phyloP scores from a whole-genome alignment of 2,888 invertebrate genomes.

The Tortrix viridana region DNA sequence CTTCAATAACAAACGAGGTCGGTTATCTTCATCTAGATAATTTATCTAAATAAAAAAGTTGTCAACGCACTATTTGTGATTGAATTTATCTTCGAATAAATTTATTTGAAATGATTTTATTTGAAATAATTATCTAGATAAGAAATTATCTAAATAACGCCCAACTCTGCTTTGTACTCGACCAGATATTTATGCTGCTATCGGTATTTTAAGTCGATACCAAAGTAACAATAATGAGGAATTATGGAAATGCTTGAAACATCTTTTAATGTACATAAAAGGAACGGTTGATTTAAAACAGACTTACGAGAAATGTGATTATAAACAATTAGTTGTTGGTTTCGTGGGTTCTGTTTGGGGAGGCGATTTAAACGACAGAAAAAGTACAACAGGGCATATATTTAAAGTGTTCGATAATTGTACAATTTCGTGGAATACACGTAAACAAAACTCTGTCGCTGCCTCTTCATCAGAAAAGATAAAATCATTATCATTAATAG shows the following conservation, averaged over 20 bases:
- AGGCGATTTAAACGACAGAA: no score
- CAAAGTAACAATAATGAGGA: constrained; percentile 15
- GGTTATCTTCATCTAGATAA: no score
- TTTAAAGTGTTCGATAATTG: constrained; percentile 9
- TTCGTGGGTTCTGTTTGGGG: constrained; percentile 24
- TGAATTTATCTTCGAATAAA: no score
- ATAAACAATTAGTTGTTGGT: constrained; percentile 6
- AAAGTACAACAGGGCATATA: constrained; percentile 29
- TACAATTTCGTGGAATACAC: constrained; percentile 11
- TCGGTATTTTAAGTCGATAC: neutral
- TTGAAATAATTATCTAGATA: no score
- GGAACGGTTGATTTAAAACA: constrained; percentile 15
- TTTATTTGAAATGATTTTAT: no score
- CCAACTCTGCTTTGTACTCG: constrained; percentile 5
- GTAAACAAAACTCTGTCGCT: neutral
- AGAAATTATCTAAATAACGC: no score
- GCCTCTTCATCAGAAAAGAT: neutral
- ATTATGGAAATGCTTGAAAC: constrained; percentile 11
- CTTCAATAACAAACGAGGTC: no score
- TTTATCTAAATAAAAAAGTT: no score
- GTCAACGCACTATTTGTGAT: no score
- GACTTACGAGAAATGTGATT: constrained; percentile 20
- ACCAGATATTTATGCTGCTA: neutral
- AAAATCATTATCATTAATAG: neutral
- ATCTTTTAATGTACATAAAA: constrained; percentile 21